Evolutionary conservation across 2,797 vertebrate genomes (phyloP).

Genomic region (Euphonia xanthogaster): DNA sequence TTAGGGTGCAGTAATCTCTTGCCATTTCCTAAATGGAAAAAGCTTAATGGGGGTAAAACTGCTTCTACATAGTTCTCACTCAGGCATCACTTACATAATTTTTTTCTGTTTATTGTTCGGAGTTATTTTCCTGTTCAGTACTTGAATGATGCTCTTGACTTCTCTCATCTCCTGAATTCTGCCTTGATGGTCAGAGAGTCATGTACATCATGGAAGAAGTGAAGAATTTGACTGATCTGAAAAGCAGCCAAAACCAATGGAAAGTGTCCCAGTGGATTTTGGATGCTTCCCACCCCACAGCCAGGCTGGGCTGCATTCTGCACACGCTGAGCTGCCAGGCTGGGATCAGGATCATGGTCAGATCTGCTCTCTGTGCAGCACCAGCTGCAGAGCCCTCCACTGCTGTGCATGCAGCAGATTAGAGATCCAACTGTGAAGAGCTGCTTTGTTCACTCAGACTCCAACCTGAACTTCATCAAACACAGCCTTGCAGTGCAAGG

Average conservation of each 20-base stretch:
- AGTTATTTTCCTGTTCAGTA: background rate
- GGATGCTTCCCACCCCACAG: background rate
- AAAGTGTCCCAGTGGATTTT: background rate
- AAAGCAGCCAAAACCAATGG: background rate
- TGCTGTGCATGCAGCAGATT: background rate
- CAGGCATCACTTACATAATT: rapidly evolving
- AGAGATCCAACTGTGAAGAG: background rate
- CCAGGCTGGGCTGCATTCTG: background rate
- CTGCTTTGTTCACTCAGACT: background rate
- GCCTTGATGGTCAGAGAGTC: background rate
- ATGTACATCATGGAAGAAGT: too few species aligned
- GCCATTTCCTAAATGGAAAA: background rate
- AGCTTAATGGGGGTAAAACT: background rate
- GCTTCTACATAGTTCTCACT: background rate
- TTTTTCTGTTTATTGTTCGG: background rate
- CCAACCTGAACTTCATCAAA: constrained; percentile 8
- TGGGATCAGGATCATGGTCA: background rate
- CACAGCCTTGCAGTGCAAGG: rapidly evolving
- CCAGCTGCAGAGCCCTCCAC: background rate
- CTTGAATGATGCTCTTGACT: background rate
- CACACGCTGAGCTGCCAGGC: rapidly evolving
- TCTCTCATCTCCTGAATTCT: background rate
- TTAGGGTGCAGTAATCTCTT: background rate
- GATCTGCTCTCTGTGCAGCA: background rate
- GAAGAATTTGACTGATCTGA: background rate